phyloP scores from a whole-genome alignment of 2,113 vertebrate species.

The Donacobius atricapilla region DNA sequence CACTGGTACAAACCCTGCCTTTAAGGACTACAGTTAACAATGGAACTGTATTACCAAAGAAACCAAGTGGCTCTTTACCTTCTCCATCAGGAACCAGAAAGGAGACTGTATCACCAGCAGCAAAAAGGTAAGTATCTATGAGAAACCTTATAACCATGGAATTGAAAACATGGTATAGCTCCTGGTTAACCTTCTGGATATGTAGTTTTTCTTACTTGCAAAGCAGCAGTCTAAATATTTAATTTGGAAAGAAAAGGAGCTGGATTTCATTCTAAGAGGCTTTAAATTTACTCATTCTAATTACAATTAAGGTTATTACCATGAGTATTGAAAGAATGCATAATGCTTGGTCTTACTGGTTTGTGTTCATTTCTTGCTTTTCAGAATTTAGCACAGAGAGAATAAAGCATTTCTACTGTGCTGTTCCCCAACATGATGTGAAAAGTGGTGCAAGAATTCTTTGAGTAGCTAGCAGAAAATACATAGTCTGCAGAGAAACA shows the following conservation, averaged over 20 bases:
- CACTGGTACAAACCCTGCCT: slow-evolving; percentile 90
- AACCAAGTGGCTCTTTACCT: slow-evolving; percentile 83
- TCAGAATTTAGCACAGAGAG: neutral
- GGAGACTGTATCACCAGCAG: slow-evolving; percentile 75
- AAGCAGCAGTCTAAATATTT: neutral
- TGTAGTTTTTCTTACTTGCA: neutral
- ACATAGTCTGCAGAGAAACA: neutral
- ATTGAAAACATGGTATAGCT: neutral
- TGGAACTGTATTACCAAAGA: slow-evolving; percentile 95
- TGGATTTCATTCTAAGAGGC: neutral
- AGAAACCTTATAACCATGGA: neutral
- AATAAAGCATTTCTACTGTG: neutral
- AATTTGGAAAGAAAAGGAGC: neutral
- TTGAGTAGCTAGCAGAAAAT: neutral
- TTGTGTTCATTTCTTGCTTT: neutral
- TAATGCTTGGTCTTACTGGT: neutral
- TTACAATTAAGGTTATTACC: neutral
- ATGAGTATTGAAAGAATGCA: neutral
- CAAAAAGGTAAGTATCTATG: slow-evolving; percentile 81
- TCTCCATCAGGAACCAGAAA: slow-evolving; percentile 90
- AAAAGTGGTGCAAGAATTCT: neutral
- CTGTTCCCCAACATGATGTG: neutral
- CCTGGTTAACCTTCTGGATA: neutral
- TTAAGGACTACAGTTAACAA: slow-evolving; percentile 90
- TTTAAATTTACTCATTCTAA: neutral